Percentiles rank a stretch among this genome's conserved stretches.
phyloP scores from a whole-genome alignment of 2,113 vertebrate genomes.

The Ochotona princeps region DNA sequence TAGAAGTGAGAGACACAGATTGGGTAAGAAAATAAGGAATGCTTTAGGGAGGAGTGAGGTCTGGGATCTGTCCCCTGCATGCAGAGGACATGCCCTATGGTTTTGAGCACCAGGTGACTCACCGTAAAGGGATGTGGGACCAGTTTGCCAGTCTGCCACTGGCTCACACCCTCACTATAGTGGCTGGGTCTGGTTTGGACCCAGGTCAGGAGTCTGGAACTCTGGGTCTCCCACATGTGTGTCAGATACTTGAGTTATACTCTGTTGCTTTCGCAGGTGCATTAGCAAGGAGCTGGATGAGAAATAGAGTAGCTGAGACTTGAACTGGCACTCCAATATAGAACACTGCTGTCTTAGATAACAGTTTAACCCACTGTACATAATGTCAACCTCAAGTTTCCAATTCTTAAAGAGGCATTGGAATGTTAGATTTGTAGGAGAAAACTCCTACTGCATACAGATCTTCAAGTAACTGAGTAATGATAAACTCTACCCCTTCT shows the following conservation, averaged over 20 bases:
- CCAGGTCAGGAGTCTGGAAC: too few relatives aligned
- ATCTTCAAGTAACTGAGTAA: neutral
- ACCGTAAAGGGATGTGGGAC: neutral
- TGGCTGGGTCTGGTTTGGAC: too few relatives aligned
- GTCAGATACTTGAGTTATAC: too few relatives aligned
- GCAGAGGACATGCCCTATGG: rapidly evolving
- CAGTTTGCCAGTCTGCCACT: neutral
- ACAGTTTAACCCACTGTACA: too few relatives aligned
- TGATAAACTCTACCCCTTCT: neutral
- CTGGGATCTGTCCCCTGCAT: neutral
- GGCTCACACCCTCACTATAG: too few relatives aligned
- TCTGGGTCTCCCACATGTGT: too few relatives aligned
- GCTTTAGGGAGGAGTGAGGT: neutral
- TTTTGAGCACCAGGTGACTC: rapidly evolving
- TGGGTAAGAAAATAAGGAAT: rapidly evolving
- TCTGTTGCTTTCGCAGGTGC: too few relatives aligned
- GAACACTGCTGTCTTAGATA: too few relatives aligned
- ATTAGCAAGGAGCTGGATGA: too few relatives aligned
- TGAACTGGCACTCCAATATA: too few relatives aligned
- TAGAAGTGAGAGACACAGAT: neutral
- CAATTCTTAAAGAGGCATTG: constrained; percentile 10
- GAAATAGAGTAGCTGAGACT: too few relatives aligned
- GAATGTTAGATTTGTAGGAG: neutral
- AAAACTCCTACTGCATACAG: neutral
- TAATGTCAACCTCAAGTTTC: neutral